phyloP scores from a whole-genome alignment of 2,113 vertebrate species.

The Sialia sialis region DNA sequence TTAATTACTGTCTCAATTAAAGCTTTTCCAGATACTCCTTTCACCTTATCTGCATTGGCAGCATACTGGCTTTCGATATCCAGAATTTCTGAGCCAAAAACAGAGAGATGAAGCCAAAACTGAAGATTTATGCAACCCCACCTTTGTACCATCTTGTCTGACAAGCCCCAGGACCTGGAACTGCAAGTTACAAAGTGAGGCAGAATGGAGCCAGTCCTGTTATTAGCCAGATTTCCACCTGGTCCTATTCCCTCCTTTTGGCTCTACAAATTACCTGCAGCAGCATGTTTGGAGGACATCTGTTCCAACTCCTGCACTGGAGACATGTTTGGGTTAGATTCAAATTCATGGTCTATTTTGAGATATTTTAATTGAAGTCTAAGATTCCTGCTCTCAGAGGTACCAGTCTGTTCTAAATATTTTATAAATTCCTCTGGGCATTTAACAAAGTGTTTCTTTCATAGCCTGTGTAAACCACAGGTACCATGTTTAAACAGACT shows the following conservation, averaged over 20 bases:
- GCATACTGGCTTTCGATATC: not conserved
- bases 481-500: conserved; percentile 27
- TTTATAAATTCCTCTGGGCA: conserved; percentile 21
- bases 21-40: not conserved
- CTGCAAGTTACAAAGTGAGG: not conserved
- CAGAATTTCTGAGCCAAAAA: not conserved
- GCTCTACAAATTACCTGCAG: not conserved
- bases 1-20: conserved; percentile 26
- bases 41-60: conserved; percentile 1
- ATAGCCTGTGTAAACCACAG: not conserved
- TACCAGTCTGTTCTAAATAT: not conserved
- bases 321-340: not conserved
- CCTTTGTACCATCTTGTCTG: not conserved
- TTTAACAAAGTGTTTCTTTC: conserved; percentile 10
- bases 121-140: not conserved
- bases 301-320: not conserved
- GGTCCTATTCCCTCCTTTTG: not conserved
- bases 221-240: not conserved
- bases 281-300: not conserved
- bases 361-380: conserved; percentile 37
- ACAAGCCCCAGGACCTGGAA: not conserved
- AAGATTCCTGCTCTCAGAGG: conserved; percentile 22
- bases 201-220: not conserved
- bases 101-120: not conserved
- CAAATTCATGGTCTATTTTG: conserved; percentile 33